Conservation (phyloP, 2,888 invertebrate species). For the Halictus quadricinctus region DNA sequence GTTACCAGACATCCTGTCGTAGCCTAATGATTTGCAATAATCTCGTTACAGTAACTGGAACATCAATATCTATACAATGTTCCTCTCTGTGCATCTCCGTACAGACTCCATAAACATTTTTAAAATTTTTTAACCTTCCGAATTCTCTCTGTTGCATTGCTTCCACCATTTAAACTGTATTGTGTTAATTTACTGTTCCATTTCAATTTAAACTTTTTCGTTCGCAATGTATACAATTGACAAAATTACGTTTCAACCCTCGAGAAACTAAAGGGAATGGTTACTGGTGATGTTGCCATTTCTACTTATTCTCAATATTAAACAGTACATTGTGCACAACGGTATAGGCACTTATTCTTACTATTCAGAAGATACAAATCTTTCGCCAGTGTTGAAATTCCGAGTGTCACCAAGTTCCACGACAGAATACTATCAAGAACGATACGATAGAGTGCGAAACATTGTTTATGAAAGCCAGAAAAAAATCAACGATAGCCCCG, state of each 20-base stretch:
- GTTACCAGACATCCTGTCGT: constrained; percentile 31
- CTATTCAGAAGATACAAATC: background rate
- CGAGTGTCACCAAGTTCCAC: background rate
- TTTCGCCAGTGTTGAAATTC: background rate
- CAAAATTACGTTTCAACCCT: background rate
- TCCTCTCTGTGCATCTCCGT: background rate
- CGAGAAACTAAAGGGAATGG: background rate
- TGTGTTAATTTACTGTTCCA: background rate
- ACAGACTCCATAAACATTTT: background rate
- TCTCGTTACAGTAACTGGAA: background rate
- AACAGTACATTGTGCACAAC: background rate
- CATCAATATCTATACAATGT: background rate
- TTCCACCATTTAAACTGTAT: background rate
- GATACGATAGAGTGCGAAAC: background rate
- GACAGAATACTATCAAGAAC: background rate
- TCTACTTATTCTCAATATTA: background rate
- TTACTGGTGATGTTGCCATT: background rate
- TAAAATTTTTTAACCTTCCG: background rate
- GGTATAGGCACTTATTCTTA: background rate
- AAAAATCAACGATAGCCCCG: constrained; percentile 24
- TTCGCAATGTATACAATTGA: background rate
- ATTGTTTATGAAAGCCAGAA: constrained; percentile 13
- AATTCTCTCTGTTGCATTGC: background rate
- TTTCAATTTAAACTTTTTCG: background rate
- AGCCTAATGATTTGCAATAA: background rate